Percentiles rank a stretch among this genome's conserved stretches.
These are phyloP conservation scores for Squalus acanthias DNA, from an alignment of 2,797 vertebrate species.

Conservation along the genomic window DNA sequence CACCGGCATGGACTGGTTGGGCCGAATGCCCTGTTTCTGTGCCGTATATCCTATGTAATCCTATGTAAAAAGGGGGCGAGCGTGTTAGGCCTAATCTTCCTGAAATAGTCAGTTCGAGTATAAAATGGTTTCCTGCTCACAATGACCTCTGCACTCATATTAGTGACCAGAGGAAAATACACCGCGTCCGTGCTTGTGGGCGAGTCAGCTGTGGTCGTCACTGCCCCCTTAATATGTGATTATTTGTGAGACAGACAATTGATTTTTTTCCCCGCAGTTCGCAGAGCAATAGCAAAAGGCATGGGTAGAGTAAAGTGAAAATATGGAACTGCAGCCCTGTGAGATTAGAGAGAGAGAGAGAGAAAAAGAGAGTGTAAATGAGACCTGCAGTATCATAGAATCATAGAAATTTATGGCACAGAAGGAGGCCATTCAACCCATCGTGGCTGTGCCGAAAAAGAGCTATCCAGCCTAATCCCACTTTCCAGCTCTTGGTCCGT, in stretches of 20 bases:
- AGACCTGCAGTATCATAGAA: too few relatives aligned
- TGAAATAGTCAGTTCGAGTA: not conserved
- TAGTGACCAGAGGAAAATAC: not conserved
- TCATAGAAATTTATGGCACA: too few relatives aligned
- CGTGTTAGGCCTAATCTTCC: not conserved
- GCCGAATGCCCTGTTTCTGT: too few relatives aligned
- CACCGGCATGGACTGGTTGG: too few relatives aligned
- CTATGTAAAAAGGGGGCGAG: not conserved
- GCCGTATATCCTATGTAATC: too few relatives aligned
- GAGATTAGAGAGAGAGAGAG: not conserved
- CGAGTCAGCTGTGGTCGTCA: not conserved
- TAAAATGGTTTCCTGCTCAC: not conserved
- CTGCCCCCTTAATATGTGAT: not conserved
- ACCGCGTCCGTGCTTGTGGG: not conserved
- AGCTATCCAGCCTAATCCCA: too few relatives aligned
- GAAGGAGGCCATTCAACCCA: too few relatives aligned
- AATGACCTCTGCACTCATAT: not conserved
- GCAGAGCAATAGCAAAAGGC: not conserved
- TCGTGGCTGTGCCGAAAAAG: too few relatives aligned
- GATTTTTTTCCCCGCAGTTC: not conserved
- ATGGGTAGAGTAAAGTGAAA: not conserved
- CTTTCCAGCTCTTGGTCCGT: too few relatives aligned
- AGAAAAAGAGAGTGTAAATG: not conserved
- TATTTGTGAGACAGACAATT: not conserved
- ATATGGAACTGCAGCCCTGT: not conserved